Conservation (phyloP, 2,888 invertebrate species). For the Globia sparganii region DNA sequence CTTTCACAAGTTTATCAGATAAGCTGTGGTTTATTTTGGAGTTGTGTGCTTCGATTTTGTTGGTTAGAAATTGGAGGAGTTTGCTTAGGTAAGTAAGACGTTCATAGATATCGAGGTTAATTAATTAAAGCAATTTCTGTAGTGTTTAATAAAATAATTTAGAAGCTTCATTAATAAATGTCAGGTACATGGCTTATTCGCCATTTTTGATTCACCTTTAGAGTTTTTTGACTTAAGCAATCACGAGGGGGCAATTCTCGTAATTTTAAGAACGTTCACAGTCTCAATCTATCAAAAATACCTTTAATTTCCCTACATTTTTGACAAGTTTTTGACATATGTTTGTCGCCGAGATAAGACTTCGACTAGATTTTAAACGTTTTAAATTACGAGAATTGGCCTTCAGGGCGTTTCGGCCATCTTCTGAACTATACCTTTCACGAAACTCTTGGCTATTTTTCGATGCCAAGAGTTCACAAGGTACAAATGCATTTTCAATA, state of each 20-base stretch:
- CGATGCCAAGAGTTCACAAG: not conserved
- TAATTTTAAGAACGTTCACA: too few species aligned
- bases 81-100: not conserved
- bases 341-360: too few species aligned
- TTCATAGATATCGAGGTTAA: not conserved
- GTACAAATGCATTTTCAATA: not conserved
- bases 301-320: too few species aligned
- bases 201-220: not conserved
- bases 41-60: slow-evolving; percentile 7
- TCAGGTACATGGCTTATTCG: not conserved
- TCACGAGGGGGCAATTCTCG: too few species aligned
- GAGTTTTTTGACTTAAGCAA: not conserved
- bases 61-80: not conserved
- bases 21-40: slow-evolving; percentile 16
- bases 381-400: too few species aligned
- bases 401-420: not conserved
- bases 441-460: too few species aligned
- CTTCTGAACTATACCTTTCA: not conserved
- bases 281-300: too few species aligned
- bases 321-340: too few species aligned
- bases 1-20: slow-evolving; percentile 45
- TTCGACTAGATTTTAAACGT: too few species aligned
- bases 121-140: not conserved
- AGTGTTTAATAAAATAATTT: not conserved
- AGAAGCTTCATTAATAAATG: not conserved